Percentiles rank a stretch among this genome's conserved stretches.
Conservation (phyloP, 2,888 invertebrate species). For the Cancer borealis region DNA sequence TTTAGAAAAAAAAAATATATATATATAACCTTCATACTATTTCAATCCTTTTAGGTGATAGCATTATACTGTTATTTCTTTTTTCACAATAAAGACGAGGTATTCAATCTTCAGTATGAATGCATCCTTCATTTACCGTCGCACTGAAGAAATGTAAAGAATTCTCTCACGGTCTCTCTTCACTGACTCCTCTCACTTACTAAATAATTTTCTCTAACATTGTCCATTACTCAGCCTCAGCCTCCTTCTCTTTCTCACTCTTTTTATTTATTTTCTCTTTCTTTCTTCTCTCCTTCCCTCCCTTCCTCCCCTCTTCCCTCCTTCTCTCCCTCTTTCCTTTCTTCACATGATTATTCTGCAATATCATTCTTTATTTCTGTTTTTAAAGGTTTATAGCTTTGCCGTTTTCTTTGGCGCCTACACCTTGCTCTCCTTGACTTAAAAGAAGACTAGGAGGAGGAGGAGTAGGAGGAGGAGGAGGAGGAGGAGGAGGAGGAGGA, state of each 20-base stretch:
- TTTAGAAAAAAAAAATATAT: neutral
- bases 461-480: neutral
- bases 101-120: neutral
- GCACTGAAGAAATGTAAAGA: neutral
- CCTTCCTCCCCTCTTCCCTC: neutral
- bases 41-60: neutral
- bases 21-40: neutral
- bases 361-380: neutral
- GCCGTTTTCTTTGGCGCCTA: neutral
- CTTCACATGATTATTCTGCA: neutral
- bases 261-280: neutral
- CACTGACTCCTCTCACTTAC: neutral
- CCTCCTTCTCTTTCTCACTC: neutral
- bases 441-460: neutral
- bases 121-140: neutral
- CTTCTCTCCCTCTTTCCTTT: neutral
- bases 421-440: neutral
- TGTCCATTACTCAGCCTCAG: neutral
- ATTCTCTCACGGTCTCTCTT: neutral
- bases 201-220: neutral
- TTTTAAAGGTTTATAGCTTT: neutral
- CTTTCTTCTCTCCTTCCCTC: neutral
- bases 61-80: neutral
- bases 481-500: neutral
- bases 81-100: neutral